Conservation (phyloP, 2,113 vertebrate species). For the Silurus meridionalis region DNA sequence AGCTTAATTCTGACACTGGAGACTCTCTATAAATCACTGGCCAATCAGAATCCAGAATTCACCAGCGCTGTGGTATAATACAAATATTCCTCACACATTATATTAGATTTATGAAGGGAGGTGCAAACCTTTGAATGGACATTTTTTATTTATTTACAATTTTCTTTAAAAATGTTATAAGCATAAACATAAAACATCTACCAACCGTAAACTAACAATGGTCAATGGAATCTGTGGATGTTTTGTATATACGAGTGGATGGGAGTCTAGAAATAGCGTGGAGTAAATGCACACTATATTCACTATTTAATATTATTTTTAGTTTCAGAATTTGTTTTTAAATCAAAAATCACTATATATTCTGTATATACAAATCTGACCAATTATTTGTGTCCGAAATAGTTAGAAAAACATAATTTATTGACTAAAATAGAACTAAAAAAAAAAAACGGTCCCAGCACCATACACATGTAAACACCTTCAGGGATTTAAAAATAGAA, state of each 20-base stretch:
- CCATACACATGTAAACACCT: neutral
- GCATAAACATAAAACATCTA: neutral
- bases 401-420: neutral
- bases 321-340: neutral
- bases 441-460: neutral
- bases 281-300: neutral
- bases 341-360: neutral
- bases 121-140: neutral
- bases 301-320: neutral
- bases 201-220: neutral
- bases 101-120: neutral
- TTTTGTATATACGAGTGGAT: neutral
- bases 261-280: neutral
- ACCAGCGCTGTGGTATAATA: neutral
- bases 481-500: neutral
- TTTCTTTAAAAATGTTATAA: too few species aligned
- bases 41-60: constrained; percentile 1
- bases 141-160: neutral
- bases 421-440: neutral
- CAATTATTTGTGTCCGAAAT: neutral
- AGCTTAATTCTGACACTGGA: neutral
- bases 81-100: neutral
- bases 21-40: neutral
- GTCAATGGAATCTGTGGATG: neutral
- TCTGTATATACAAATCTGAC: neutral